phyloP scores from a whole-genome alignment of 2,888 invertebrate species.

The Standfussiana lucernea region DNA sequence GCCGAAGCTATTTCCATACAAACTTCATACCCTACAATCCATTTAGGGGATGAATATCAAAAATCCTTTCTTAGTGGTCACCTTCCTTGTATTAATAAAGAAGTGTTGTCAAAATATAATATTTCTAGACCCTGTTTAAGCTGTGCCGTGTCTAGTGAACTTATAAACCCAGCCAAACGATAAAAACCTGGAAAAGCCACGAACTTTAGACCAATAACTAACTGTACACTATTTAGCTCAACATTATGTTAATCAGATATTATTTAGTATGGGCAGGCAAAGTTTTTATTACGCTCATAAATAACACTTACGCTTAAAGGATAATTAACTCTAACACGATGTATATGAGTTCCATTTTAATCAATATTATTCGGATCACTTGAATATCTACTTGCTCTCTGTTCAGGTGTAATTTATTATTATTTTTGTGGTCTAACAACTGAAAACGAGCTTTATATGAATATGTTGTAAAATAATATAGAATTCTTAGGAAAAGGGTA shows the following conservation, averaged over 20 bases:
- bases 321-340: rapidly evolving
- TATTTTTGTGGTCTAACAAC: background rate
- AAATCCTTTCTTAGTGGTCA: background rate
- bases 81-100: no score
- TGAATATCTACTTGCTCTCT: background rate
- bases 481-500: background rate
- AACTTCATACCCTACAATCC: background rate
- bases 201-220: conserved; percentile 6
- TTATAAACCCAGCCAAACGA: background rate
- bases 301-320: background rate
- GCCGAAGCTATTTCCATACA: background rate
- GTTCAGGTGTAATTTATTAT: background rate
- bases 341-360: background rate
- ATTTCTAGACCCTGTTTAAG: background rate
- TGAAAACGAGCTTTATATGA: background rate
- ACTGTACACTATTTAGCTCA: background rate
- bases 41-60: background rate
- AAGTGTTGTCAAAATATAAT: background rate
- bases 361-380: no score
- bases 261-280: conserved; percentile 6
- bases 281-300: conserved; percentile 24
- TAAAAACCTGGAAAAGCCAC: background rate
- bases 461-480: background rate
- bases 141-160: background rate
- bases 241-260: conserved; percentile 1